A percentile compares a stretch with the other conserved stretches of the same genome.
Evolutionary conservation across 2,113 vertebrate species (phyloP).

Genomic region (Oophaga pumilio): DNA sequence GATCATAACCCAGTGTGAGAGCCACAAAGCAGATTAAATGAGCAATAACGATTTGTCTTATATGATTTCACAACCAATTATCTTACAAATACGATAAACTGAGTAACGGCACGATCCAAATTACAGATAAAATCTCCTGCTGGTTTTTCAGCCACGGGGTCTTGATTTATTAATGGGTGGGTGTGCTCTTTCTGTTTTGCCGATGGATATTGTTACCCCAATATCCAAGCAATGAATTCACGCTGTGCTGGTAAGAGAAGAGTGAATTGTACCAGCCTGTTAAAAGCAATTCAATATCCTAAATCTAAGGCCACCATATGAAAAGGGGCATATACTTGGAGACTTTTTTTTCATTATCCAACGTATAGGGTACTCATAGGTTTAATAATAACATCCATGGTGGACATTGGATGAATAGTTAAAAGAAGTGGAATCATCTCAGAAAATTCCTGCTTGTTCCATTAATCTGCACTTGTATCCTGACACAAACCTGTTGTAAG

Average conservation of each 20-base stretch:
- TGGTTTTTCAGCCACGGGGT: neutral
- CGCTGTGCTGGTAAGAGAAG: neutral
- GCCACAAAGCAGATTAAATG: constrained; percentile 18
- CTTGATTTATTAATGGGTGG: constrained; percentile 33
- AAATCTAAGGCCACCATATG: no score
- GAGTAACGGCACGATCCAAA: constrained; percentile 3
- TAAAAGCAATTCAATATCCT: neutral
- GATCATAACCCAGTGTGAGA: constrained; percentile 30
- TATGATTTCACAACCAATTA: constrained; percentile 42
- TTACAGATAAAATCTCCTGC: constrained; percentile 17
- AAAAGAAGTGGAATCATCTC: neutral
- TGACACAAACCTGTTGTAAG: no score
- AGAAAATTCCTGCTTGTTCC: no score
- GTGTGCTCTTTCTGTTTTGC: neutral
- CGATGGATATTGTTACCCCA: neutral
- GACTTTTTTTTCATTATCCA: no score
- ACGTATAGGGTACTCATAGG: neutral
- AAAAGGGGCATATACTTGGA: no score
- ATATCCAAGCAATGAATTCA: neutral
- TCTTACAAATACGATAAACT: constrained; percentile 9
- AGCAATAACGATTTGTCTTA: constrained; percentile 24
- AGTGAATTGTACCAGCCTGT: neutral
- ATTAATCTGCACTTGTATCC: no score
- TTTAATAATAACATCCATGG: neutral
- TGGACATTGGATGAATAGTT: neutral